These are phyloP conservation scores for Australoheros scitulus DNA, from an alignment of 2,113 vertebrate species.

Conservation along the genomic window DNA sequence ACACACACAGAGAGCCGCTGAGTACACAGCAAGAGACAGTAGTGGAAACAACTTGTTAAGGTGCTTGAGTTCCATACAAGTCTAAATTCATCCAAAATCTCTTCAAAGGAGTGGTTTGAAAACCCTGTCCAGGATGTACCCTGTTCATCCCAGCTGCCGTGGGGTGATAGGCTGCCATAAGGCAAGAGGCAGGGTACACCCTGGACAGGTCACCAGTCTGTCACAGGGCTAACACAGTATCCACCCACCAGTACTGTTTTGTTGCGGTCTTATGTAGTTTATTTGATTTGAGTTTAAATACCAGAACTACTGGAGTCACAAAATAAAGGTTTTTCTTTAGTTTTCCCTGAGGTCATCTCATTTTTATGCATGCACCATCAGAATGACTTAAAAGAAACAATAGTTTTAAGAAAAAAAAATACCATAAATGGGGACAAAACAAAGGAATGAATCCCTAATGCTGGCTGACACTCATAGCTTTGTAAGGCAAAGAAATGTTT, in stretches of 20 bases:
- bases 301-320: neutral
- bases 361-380: neutral
- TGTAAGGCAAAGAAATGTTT: neutral
- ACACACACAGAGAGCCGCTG: neutral
- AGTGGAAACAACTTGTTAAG: neutral
- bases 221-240: neutral
- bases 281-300: neutral
- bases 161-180: neutral
- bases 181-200: no score
- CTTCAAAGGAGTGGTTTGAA: neutral
- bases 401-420: neutral
- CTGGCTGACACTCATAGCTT: neutral
- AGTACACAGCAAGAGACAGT: neutral
- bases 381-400: neutral
- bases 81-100: neutral
- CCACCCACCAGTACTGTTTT: neutral
- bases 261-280: neutral
- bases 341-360: neutral
- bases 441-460: neutral
- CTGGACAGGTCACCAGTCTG: neutral
- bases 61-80: neutral
- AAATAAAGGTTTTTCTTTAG: neutral
- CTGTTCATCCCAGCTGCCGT: neutral
- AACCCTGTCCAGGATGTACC: neutral
- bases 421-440: neutral